Percentiles rank a stretch among this genome's conserved stretches.
phyloP scores from a whole-genome alignment of 1,140 invertebrate genomes.

The Zaprionus africanus region DNA sequence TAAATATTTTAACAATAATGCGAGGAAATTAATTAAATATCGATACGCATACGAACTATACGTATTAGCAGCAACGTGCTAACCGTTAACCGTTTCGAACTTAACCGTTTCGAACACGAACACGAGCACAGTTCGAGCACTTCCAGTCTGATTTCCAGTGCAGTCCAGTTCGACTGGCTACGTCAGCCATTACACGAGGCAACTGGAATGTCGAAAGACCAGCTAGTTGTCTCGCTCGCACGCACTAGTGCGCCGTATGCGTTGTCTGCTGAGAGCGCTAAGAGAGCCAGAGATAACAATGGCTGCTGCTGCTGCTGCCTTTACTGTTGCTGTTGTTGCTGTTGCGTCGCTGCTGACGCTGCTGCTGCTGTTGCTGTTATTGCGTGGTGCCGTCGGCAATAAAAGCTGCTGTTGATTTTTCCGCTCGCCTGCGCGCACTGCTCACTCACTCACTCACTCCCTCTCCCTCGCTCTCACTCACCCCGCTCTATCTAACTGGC shows the following conservation, averaged over 20 bases:
- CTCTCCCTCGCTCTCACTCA: neutral
- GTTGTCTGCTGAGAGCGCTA: neutral
- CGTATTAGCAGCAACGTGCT: constrained; percentile 25
- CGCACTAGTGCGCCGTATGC: constrained; percentile 2
- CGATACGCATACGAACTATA: constrained; percentile 23
- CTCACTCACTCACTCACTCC: neutral
- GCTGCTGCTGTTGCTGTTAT: constrained; percentile 8
- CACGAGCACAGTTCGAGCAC: neutral
- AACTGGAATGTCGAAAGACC: constrained; percentile 59
- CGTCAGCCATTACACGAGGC: constrained; percentile 71
- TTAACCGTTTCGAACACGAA: constrained; percentile 42
- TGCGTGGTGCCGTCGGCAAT: constrained; percentile 38
- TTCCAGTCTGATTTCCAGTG: constrained; percentile 35
- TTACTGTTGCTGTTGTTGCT: constrained; percentile 49
- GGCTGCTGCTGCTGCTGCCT: constrained; percentile 55
- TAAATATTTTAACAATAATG: constrained; percentile 51
- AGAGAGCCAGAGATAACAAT: constrained; percentile 62
- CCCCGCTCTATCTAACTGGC: neutral
- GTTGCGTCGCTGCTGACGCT: constrained; percentile 42
- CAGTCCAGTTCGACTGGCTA: neutral
- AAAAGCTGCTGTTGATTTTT: constrained; percentile 77
- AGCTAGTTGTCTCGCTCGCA: constrained; percentile 35
- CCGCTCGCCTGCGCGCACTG: constrained; percentile 45
- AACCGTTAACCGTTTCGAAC: constrained; percentile 57
- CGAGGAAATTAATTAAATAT: constrained; percentile 52